Base-by-base conservation (phyloP, 2,888 invertebrate species). In the Alsophila aescularia region DNA sequence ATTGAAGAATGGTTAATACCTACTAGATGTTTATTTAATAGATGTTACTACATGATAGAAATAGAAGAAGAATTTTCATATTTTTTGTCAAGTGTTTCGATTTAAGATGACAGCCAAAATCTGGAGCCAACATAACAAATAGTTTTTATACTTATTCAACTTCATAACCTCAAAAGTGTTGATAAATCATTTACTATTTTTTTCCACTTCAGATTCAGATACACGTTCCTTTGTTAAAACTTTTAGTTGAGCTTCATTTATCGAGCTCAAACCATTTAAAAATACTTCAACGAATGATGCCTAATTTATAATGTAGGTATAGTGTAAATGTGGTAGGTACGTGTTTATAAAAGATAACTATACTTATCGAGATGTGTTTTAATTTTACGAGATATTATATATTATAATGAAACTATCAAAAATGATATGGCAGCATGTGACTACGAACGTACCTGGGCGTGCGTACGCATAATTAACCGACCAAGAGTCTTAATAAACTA, bases 391-490 rank as follows among this genome's bases (percentile, higher is more conserved):
- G 5, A 1, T 7, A 24, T 8, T 5, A 24, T 24, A 5, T 24
- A 24, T 7, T 24, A 7, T 24, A 24, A 8, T 24, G 24, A 2
- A 24, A 24, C 24, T 24, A 24, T 24, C 24, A 24, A 8, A 24
- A n/a, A n/a, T n/a, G n/a, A 32, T 36, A 36, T 18, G 5, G n/a
- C 15, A 36, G 8, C n/a, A 36, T n/a, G 10, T 13, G 9, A 36
- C 14, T 2, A 27, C 2, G 21, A 9, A 13, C 10, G 6, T 0
- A 16, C n/a, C n/a, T n/a, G n/a, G 16, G 15, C 51, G 37, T 52
- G 52, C 34, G 12, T 34, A 13, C 12, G 39, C 52, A 52, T 52
- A 52, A 52, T 52, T 34, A 37, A 9, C 27, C 27, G 15, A 10
- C 13, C 42, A 31, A 50, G 49, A n/a, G 24, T 8, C 29, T 21